phyloP scores from a whole-genome alignment of 2,113 vertebrate genomes.

The Trematocara macrostoma region DNA sequence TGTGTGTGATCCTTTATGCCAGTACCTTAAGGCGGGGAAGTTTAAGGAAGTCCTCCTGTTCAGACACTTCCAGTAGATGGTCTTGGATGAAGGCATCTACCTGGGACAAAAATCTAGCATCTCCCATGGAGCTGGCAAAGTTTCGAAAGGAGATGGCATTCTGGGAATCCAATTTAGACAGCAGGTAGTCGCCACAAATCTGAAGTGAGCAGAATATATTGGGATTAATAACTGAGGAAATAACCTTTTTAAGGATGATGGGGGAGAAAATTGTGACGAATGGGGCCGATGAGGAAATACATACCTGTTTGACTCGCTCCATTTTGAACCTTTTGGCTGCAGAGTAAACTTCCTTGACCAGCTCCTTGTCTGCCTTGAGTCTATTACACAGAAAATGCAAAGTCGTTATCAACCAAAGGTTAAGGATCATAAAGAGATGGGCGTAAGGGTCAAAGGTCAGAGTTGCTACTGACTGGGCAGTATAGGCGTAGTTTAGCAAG shows the following conservation, averaged over 20 bases:
- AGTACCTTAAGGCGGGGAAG: slow-evolving; percentile 92
- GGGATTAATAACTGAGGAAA: neutral
- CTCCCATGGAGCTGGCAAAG: slow-evolving; percentile 92
- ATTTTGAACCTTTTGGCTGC: slow-evolving; percentile 96
- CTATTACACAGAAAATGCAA: slow-evolving; percentile 54
- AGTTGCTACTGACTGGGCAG: slow-evolving; percentile 87
- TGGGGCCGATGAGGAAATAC: neutral
- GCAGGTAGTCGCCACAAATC: slow-evolving; percentile 97
- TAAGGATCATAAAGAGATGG: neutral
- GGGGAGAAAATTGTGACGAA: neutral
- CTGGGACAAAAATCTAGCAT: slow-evolving; percentile 83
- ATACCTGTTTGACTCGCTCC: slow-evolving; percentile 96
- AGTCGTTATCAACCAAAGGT: neutral
- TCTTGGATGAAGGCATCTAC: slow-evolving; percentile 94
- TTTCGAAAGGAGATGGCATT: slow-evolving; percentile 94
- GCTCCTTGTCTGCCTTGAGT: slow-evolving; percentile 94
- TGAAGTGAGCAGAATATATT: neutral
- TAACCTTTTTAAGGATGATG: neutral
- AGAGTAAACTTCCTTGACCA: slow-evolving; percentile 97
- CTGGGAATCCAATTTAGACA: slow-evolving; percentile 89
- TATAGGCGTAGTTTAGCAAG: slow-evolving; percentile 95
- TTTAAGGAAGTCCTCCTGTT: slow-evolving; percentile 98
- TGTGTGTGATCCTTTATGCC: neutral
- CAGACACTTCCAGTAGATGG: slow-evolving; percentile 88
- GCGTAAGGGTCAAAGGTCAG: neutral